A percentile compares a stretch with the other conserved stretches of the same genome.
phyloP scores from a whole-genome alignment of 2,888 invertebrate species.

The Platynereis dumerilii region DNA sequence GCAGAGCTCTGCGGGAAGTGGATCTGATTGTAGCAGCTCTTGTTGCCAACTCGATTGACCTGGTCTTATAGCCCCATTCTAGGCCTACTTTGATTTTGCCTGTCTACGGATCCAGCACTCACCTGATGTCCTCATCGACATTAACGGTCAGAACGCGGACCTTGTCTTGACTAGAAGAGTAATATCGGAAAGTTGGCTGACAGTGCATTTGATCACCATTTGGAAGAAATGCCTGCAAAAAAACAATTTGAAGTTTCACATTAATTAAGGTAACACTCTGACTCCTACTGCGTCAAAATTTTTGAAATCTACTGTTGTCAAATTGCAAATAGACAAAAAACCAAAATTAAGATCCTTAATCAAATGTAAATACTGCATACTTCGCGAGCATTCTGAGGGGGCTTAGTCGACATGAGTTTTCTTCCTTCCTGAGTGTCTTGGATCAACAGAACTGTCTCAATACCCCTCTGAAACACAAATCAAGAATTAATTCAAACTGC shows the following conservation, averaged over 20 bases:
- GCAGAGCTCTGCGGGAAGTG: too few relatives aligned
- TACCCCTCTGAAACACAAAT: slow-evolving; percentile 49
- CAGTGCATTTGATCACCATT: slow-evolving; percentile 54
- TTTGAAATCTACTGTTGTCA: neutral
- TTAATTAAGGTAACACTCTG: too few relatives aligned
- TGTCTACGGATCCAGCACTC: too few relatives aligned
- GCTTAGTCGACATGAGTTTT: slow-evolving; percentile 70
- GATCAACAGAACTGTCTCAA: slow-evolving; percentile 81
- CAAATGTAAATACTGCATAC: slow-evolving; percentile 34
- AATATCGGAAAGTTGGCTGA: slow-evolving; percentile 54
- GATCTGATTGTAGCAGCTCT: too few relatives aligned
- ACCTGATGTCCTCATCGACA: slow-evolving; percentile 54
- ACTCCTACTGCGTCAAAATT: neutral
- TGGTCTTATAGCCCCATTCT: too few relatives aligned
- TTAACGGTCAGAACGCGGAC: slow-evolving; percentile 50
- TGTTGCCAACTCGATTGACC: too few relatives aligned
- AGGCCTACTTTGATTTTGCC: too few relatives aligned
- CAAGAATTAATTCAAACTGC: slow-evolving; percentile 4
- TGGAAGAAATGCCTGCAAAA: slow-evolving; percentile 53
- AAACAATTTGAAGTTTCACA: neutral
- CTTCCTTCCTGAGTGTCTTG: slow-evolving; percentile 75
- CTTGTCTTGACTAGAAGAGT: slow-evolving; percentile 50
- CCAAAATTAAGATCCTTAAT: neutral
- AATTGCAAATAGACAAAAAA: neutral
- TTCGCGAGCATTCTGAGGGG: slow-evolving; percentile 52